Base-by-base conservation (phyloP, 2,888 invertebrate species). In the Blomia tropicalis region DNA sequence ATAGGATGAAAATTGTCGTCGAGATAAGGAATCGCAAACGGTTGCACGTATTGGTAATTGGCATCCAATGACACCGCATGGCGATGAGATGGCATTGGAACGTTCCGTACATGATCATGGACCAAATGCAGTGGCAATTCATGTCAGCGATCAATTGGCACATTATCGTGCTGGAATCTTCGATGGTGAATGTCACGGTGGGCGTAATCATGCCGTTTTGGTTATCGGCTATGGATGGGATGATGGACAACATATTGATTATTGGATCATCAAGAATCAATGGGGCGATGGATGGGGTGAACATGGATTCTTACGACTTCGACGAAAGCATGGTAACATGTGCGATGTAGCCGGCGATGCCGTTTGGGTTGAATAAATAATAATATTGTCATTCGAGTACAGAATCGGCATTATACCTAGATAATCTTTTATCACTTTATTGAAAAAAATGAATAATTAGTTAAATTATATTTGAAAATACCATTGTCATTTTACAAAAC, bases 301-400 rank as follows among this genome's bases (percentile, higher is more conserved):
- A 30, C 5, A n/a, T 11, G 60, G 64, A 4, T 64, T 30, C 43
- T 59, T 64, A 11, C 27, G 41, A 36, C 63, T 64, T 58, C 22
- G 30, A 19, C 43, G 62, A 58, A 58, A 63, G 58, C 31, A 75
- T n/a, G 29, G 41, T n/a, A 64, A 60, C 22, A 60, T 64, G 30
- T 64, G 64, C 47, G 64, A 62, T 53, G 74, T 78, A 14, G 78
- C 78, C 11, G 60, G 60, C 5, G 60, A 60, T 60, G 60, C 60
- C 7, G 51, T 60, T 31, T 60, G 47, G 43, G 59, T 59, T 5
- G 47, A 58, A 14, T 59, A 59, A 36, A 11, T 36, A 36, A 11
- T 36, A 11, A 36, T 36, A n/a, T n/a, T n/a, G n/a, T n/a, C n/a
- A n/a, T n/a, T n/a, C n/a, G n/a, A n/a, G n/a, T n/a, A n/a, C n/a